phyloP scores from a whole-genome alignment of 2,888 invertebrate genomes.

The Unio pictorum region DNA sequence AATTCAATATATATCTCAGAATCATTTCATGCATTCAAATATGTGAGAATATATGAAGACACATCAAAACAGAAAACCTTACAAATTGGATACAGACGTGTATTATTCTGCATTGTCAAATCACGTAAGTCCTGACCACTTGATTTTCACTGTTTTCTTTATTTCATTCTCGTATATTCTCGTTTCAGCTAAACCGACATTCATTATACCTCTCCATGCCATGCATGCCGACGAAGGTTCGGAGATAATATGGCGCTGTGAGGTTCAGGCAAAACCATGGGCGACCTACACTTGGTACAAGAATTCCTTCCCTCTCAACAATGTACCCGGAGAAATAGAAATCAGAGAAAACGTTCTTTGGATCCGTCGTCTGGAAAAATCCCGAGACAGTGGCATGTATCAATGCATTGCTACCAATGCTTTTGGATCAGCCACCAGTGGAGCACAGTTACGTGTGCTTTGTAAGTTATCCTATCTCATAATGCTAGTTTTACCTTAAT shows the following conservation, averaged over 20 bases:
- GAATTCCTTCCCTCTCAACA: too few species aligned
- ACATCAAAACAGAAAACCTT: too few species aligned
- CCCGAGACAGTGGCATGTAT: constrained; percentile 91
- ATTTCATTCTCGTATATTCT: too few species aligned
- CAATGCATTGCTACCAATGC: constrained; percentile 94
- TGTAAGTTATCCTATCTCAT: constrained; percentile 74
- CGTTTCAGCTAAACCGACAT: constrained; percentile 61
- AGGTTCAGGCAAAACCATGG: constrained; percentile 54
- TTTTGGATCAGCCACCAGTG: constrained; percentile 86
- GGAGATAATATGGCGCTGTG: constrained; percentile 60
- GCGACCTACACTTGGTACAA: constrained; percentile 61
- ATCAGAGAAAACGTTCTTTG: constrained; percentile 45
- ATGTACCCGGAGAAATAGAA: constrained; percentile 28
- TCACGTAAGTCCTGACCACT: too few species aligned
- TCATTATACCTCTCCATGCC: constrained; percentile 57
- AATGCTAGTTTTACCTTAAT: too few species aligned
- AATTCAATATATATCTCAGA: too few species aligned
- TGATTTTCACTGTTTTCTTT: too few species aligned
- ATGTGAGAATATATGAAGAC: too few species aligned
- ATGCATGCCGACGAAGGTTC: constrained; percentile 59
- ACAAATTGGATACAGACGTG: too few species aligned
- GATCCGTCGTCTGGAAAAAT: constrained; percentile 38
- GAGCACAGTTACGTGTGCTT: constrained; percentile 90
- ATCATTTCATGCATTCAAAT: too few species aligned
- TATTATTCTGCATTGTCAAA: too few species aligned